Evolutionary conservation across 2,888 invertebrate genomes (phyloP).

Genomic region (Tenthredo scrophulariae): DNA sequence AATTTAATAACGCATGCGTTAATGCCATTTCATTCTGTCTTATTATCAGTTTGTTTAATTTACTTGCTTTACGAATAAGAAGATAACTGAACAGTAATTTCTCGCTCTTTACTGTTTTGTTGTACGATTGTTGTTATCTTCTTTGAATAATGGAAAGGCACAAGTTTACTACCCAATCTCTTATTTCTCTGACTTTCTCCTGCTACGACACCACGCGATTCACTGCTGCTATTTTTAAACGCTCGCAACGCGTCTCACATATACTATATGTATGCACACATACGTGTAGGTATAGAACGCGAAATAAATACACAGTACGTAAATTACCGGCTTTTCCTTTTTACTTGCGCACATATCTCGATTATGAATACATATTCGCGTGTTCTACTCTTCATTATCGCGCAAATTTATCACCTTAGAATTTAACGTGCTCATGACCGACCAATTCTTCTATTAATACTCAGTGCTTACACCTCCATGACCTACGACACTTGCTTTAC

Average conservation of each 20-base stretch:
- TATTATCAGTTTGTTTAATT: background rate
- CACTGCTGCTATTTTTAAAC: slow-evolving; percentile 11
- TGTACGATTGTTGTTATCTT: background rate
- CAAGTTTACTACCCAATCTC: background rate
- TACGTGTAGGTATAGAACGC: background rate
- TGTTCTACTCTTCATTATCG: background rate
- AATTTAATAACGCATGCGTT: background rate
- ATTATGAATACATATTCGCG: background rate
- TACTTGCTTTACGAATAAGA: background rate
- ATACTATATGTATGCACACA: background rate
- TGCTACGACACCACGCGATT: background rate
- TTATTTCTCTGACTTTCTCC: slow-evolving; percentile 12
- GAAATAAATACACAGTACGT: background rate
- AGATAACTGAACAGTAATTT: background rate
- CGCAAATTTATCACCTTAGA: background rate
- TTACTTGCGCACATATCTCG: background rate
- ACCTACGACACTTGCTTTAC: slow-evolving; percentile 14
- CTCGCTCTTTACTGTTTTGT: background rate
- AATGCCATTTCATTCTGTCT: background rate
- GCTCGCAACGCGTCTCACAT: background rate
- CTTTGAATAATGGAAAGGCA: slow-evolving; percentile 1
- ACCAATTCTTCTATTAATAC: background rate
- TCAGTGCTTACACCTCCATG: background rate
- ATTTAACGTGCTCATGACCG: background rate
- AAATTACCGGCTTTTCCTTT: background rate